These are phyloP conservation scores for Thomomys bottae DNA, from an alignment of 2,113 vertebrate species.

Conservation along the genomic window DNA sequence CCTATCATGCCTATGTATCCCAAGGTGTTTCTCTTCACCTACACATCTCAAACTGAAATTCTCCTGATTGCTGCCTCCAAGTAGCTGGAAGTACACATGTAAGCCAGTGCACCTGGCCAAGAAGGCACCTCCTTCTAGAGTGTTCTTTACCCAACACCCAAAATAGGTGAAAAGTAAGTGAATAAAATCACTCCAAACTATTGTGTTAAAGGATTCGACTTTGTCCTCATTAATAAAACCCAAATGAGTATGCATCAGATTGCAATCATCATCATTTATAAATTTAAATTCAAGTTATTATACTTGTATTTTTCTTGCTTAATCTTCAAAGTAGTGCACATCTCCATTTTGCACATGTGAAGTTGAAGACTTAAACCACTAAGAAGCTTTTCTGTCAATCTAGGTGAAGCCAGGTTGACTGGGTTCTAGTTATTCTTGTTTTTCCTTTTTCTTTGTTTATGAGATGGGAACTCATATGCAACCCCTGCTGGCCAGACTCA, in stretches of 20 bases:
- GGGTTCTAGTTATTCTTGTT: background rate
- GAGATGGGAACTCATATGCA: too few relatives aligned
- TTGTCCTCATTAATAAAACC: background rate
- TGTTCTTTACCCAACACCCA: too few relatives aligned
- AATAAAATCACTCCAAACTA: slow-evolving; percentile 10
- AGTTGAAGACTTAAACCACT: background rate
- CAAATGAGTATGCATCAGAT: background rate
- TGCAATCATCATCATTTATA: background rate
- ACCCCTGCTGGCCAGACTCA: too few relatives aligned
- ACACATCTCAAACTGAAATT: too few relatives aligned
- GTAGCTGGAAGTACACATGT: too few relatives aligned
- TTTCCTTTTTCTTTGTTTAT: too few relatives aligned
- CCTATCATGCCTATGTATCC: too few relatives aligned
- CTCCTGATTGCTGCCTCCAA: too few relatives aligned
- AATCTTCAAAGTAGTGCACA: background rate
- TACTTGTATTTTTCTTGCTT: background rate
- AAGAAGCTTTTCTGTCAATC: background rate
- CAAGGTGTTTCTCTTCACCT: too few relatives aligned
- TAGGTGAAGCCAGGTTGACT: background rate
- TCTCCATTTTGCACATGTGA: background rate
- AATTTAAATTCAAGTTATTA: background rate
- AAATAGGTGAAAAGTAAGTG: background rate
- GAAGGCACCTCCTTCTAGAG: background rate
- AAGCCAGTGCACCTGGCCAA: too few relatives aligned
- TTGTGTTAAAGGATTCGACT: background rate